Conservation (phyloP, 2,888 invertebrate genomes). For the Yponomeuta malinellus region DNA sequence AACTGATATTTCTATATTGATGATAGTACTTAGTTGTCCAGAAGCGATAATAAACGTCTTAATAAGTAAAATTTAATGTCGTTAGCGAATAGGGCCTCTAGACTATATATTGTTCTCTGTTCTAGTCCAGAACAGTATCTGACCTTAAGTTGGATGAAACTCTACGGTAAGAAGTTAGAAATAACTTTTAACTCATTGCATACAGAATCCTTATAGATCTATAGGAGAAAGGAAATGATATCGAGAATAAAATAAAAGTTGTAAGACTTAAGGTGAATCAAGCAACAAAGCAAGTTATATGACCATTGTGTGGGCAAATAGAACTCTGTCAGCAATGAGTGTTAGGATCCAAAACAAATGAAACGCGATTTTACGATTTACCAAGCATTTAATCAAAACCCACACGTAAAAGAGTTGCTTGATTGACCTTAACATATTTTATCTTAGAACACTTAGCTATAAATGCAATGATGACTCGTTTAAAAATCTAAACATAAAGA, state of each 20-base stretch:
- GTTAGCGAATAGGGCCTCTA: no score
- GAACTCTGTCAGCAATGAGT: slow-evolving; percentile 52
- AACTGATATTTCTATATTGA: no score
- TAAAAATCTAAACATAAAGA: neutral
- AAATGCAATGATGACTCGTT: slow-evolving; percentile 1
- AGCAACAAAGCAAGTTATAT: slow-evolving; percentile 47
- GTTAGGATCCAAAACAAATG: slow-evolving; percentile 40
- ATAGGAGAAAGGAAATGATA: slow-evolving; percentile 1
- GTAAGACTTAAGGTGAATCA: slow-evolving; percentile 50
- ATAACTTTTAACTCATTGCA: neutral
- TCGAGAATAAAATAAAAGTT: neutral
- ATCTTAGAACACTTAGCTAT: slow-evolving; percentile 4
- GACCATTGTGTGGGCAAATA: slow-evolving; percentile 46
- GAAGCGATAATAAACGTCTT: no score
- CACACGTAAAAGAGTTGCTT: slow-evolving; percentile 62
- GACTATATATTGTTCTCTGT: no score
- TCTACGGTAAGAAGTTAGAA: neutral
- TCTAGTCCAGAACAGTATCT: no score
- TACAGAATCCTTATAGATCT: slow-evolving; percentile 9
- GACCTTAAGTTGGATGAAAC: no score
- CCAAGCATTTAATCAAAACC: slow-evolving; percentile 60
- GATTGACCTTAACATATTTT: slow-evolving; percentile 52
- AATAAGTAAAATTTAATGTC: no score
- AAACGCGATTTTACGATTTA: slow-evolving; percentile 43
- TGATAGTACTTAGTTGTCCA: no score